Percentiles rank a stretch among this genome's conserved stretches.
Evolutionary conservation across 1,140 invertebrate genomes (phyloP).

Genomic region (Chymomyza costata): DNA sequence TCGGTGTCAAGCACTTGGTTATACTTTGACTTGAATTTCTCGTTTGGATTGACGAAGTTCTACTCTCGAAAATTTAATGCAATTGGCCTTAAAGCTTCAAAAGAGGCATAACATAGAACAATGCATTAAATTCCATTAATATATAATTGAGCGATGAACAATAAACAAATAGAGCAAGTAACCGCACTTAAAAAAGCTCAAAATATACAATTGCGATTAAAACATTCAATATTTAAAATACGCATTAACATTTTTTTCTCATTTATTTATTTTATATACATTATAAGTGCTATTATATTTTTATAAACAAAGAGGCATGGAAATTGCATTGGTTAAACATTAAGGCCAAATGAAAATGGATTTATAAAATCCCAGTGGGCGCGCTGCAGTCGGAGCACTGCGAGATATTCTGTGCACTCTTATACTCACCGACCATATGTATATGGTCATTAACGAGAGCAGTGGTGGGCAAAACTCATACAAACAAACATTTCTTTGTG

Average conservation of each 20-base stretch:
- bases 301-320: conserved; percentile 30
- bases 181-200: too few relatives aligned
- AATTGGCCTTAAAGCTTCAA: conserved; percentile 1
- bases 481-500: too few relatives aligned
- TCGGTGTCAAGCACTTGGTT: conserved; percentile 56
- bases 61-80: conserved; percentile 10
- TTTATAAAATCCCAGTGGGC: background rate
- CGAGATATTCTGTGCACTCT: too few relatives aligned
- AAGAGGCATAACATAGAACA: too few relatives aligned
- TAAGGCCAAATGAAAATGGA: conserved; percentile 13
- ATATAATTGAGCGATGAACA: conserved; percentile 38
- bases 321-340: conserved; percentile 35
- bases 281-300: too few relatives aligned
- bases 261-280: too few relatives aligned
- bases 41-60: conserved; percentile 14
- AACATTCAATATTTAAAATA: conserved; percentile 16
- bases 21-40: conserved; percentile 46
- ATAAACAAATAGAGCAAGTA: background rate
- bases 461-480: too few relatives aligned
- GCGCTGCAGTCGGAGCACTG: too few relatives aligned
- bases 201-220: too few relatives aligned
- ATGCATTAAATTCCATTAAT: conserved; percentile 18
- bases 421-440: too few relatives aligned
- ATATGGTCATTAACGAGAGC: too few relatives aligned
- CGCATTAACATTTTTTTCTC: conserved; percentile 37